Percentiles rank a stretch among this genome's conserved stretches.
phyloP scores from a whole-genome alignment of 2,797 vertebrate species.

The Alfaro cultratus region DNA sequence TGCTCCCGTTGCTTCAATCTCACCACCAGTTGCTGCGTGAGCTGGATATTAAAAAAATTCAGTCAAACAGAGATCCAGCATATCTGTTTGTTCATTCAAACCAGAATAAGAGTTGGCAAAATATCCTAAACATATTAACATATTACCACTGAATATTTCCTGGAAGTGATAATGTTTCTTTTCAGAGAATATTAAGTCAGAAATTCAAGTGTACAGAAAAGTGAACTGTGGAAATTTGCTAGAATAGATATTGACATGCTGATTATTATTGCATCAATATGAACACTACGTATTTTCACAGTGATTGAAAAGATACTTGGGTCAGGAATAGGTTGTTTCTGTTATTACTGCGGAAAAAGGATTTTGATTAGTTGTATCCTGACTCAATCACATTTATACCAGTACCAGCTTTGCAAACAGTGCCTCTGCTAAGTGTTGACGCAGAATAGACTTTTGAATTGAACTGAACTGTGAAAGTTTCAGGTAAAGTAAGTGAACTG shows the following conservation, averaged over 20 bases:
- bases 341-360: slow-evolving; percentile 27
- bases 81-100: neutral
- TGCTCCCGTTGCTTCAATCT: neutral
- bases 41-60: neutral
- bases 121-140: neutral
- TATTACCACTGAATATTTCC: neutral
- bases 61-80: neutral
- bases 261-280: slow-evolving; percentile 26
- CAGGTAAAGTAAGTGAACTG: neutral
- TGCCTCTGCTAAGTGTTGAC: neutral
- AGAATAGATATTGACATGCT: slow-evolving; percentile 14
- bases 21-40: neutral
- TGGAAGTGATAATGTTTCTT: neutral
- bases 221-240: slow-evolving; percentile 2
- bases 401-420: neutral
- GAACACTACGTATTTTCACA: slow-evolving; percentile 25
- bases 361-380: slow-evolving; percentile 25
- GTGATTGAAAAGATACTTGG: slow-evolving; percentile 24
- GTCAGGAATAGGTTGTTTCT: slow-evolving; percentile 20
- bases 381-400: slow-evolving; percentile 12
- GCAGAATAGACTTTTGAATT: neutral
- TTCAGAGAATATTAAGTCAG: slow-evolving; percentile 10
- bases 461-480: neutral
- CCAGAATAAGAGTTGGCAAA: neutral
- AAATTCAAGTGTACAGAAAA: slow-evolving; percentile 12